A percentile compares a stretch with the other conserved stretches of the same genome.
Evolutionary conservation across 2,888 invertebrate species (phyloP).

Genomic region (Minunthozetes semirufus): DNA sequence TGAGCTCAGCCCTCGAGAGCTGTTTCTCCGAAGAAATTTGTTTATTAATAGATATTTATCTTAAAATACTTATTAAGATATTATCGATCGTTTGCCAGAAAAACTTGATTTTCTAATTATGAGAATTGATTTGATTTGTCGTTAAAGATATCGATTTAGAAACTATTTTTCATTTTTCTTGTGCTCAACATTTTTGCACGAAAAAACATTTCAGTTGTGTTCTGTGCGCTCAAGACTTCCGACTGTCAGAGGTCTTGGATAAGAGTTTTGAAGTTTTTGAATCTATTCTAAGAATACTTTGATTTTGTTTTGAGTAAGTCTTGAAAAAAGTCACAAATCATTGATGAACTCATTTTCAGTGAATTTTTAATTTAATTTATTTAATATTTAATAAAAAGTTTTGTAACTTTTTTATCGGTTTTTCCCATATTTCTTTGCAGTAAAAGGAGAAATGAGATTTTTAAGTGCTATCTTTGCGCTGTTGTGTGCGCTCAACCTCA

Average conservation of each 20-base stretch:
- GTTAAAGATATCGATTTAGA: background rate
- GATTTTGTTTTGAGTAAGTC: no score
- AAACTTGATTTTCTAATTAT: background rate
- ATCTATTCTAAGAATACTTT: no score
- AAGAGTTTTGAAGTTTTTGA: no score
- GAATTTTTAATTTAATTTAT: no score
- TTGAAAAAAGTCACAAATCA: no score
- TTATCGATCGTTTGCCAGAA: background rate
- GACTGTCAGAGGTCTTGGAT: no score
- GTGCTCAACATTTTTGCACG: background rate
- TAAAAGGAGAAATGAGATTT: background rate
- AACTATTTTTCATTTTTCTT: background rate
- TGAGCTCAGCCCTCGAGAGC: background rate
- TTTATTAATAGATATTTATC: conserved; percentile 1
- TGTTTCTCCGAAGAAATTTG: background rate
- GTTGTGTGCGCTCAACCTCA: conserved; percentile 15
- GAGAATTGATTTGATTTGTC: background rate
- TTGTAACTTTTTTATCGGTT: background rate
- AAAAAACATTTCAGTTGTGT: background rate
- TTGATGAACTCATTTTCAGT: no score
- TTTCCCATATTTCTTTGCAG: background rate
- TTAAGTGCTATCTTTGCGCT: background rate
- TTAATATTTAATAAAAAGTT: no score
- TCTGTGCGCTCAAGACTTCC: no score
- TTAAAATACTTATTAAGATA: background rate